Percentiles rank a stretch among this genome's conserved stretches.
Conservation (phyloP, 2,888 invertebrate species). For the Entomobrya proxima region DNA sequence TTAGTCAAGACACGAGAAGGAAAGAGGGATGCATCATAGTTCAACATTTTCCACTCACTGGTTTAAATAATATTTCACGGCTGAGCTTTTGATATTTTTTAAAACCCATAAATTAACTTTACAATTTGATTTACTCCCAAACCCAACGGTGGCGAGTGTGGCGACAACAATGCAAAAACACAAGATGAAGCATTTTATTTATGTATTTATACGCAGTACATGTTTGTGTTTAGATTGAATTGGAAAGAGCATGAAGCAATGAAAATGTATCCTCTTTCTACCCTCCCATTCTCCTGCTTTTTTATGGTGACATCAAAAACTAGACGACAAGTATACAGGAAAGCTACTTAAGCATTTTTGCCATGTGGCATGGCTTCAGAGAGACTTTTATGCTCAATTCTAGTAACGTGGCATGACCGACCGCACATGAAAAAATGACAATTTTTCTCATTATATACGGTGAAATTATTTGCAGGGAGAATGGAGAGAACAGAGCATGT, state of each 20-base stretch:
- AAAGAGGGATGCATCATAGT: background rate
- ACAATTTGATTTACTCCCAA: background rate
- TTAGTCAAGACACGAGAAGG: too few species aligned
- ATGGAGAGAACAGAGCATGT: constrained; percentile 25
- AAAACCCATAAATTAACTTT: background rate
- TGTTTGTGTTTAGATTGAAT: background rate
- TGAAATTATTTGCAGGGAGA: constrained; percentile 31
- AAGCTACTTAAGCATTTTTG: constrained; percentile 13
- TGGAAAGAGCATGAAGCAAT: constrained; percentile 21
- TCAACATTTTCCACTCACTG: background rate
- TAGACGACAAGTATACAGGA: background rate
- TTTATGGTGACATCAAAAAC: constrained; percentile 47
- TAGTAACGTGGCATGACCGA: constrained; percentile 35
- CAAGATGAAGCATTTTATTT: background rate
- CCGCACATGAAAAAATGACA: constrained; percentile 40
- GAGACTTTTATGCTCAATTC: constrained; percentile 6
- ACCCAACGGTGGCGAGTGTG: background rate
- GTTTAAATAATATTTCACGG: background rate
- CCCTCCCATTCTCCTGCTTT: background rate
- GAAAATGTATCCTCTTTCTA: constrained; percentile 26
- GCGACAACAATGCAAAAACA: background rate
- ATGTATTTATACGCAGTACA: too few species aligned
- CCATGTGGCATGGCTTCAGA: constrained; percentile 10
- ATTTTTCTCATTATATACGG: constrained; percentile 57
- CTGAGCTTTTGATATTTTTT: background rate